Conservation (phyloP, 2,113 vertebrate species). For the Anas platyrhynchos region DNA sequence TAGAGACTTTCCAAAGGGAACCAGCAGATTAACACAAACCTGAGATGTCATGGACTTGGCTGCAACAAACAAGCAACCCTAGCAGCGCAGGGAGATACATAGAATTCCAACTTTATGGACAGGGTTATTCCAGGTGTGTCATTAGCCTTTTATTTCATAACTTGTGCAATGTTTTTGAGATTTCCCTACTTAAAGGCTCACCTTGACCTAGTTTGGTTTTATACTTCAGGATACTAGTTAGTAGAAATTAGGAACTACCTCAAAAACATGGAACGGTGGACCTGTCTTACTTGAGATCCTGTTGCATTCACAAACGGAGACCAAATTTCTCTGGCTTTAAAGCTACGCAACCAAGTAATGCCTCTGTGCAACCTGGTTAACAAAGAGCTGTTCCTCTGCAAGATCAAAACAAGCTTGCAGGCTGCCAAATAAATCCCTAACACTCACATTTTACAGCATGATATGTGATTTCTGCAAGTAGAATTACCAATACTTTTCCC, state of each 20-base stretch:
- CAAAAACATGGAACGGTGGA: neutral
- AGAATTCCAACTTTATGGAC: neutral
- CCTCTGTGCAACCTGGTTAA: neutral
- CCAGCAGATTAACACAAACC: neutral
- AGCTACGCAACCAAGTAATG: neutral
- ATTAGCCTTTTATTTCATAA: neutral
- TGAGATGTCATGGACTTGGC: rapidly evolving
- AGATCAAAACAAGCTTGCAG: neutral
- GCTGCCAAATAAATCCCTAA: neutral
- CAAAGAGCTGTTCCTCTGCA: neutral
- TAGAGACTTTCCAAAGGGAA: neutral
- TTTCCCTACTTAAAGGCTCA: neutral
- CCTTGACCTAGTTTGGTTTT: neutral
- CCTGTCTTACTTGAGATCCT: neutral
- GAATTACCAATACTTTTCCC: neutral
- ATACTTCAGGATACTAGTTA: neutral
- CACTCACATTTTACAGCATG: neutral
- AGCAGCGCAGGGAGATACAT: neutral
- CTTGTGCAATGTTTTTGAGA: neutral
- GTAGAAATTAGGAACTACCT: neutral
- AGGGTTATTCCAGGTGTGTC: neutral
- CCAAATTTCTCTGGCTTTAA: neutral
- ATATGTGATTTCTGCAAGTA: neutral
- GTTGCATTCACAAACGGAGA: neutral
- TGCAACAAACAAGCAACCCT: neutral